Base-by-base conservation (phyloP, 2,888 invertebrate genomes). In the Trachelus tabidus region DNA sequence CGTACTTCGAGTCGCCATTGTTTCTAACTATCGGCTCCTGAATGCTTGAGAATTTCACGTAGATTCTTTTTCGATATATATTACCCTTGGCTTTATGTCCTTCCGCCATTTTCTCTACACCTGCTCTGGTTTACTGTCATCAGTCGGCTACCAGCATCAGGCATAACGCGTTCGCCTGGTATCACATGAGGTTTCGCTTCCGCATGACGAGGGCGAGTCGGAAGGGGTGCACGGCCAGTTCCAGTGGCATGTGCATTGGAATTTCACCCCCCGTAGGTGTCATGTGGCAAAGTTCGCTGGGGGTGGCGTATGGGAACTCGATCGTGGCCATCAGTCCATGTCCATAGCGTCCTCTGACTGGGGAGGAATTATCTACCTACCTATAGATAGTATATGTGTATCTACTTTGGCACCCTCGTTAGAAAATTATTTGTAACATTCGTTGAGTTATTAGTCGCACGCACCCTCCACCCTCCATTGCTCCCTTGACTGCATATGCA, bases 281-380 rank as follows among this genome's bases (percentile, higher is more conserved):
- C 91, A 91, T 90, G 90, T 90, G 91, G 80, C 81, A 81, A 79
- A 83, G 86, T 89, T 90, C 89, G 90, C 90, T 89, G 90, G 90
- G 90, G 90, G 90, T 87, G 86, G 37, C 69, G 87, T 87, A 90
- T 91, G 91, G 91, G 91, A 91, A 91, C 89, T 84, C 84, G 85
- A 81, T 84, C 83, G 86, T 85, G 86, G 85, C 85, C 91, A 91
- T 79, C 90, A 84, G 89, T 82, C 91, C 91, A 88, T 87, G 86
- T 85, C 85, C 84, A 81, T 82, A 23, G 56, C 56, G 56, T 56
- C 56, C 56, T 56, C 23, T 23, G 56, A 56, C 56, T 56, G 2
- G 56, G 56, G 23, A 56, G 56, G 56, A 56, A 56, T 56, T 56
- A 56, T 56, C 56, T 23, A 9, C 6, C 40, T 40, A 40, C 56